phyloP scores from a whole-genome alignment of 1,140 invertebrate species.

The Drosophila gunungcola region DNA sequence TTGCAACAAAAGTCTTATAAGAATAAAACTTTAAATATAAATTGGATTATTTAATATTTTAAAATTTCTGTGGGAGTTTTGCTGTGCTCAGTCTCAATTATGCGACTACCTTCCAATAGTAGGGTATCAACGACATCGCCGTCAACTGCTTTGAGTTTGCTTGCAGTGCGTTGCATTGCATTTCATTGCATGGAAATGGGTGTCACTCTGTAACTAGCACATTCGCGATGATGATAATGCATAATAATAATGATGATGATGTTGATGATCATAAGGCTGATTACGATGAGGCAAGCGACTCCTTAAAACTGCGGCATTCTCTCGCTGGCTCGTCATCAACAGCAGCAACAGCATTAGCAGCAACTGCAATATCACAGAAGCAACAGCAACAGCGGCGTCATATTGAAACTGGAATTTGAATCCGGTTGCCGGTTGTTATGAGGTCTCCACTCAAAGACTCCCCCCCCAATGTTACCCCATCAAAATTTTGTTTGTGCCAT shows the following conservation, averaged over 20 bases:
- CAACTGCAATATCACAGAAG: slow-evolving; percentile 5
- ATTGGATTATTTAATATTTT: no score
- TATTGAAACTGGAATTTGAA: slow-evolving; percentile 73
- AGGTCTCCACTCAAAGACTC: not conserved
- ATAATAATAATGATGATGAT: slow-evolving; percentile 35
- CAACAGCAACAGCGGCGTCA: slow-evolving; percentile 30
- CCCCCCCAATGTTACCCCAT: not conserved
- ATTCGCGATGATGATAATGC: slow-evolving; percentile 53
- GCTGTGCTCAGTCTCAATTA: no score
- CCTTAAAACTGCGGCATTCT: slow-evolving; percentile 38
- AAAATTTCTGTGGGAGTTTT: no score
- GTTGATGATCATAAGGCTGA: slow-evolving; percentile 16
- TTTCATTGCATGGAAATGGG: slow-evolving; percentile 55
- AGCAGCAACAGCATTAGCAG: slow-evolving; percentile 8
- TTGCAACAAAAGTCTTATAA: no score
- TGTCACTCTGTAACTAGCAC: slow-evolving; percentile 75
- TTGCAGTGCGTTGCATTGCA: slow-evolving; percentile 29
- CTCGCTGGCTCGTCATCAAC: slow-evolving; percentile 6
- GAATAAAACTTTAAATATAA: no score
- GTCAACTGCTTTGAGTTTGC: slow-evolving; percentile 22
- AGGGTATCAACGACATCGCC: slow-evolving; percentile 8
- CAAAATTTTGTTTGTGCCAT: slow-evolving; percentile 53
- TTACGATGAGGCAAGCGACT: slow-evolving; percentile 34
- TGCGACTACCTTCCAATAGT: no score
- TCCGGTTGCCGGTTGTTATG: slow-evolving; percentile 57